Percentiles rank a stretch among this genome's conserved stretches.
Evolutionary conservation across 2,797 vertebrate species (phyloP).

Genomic region (Parauchenoglanis ngamensis): DNA sequence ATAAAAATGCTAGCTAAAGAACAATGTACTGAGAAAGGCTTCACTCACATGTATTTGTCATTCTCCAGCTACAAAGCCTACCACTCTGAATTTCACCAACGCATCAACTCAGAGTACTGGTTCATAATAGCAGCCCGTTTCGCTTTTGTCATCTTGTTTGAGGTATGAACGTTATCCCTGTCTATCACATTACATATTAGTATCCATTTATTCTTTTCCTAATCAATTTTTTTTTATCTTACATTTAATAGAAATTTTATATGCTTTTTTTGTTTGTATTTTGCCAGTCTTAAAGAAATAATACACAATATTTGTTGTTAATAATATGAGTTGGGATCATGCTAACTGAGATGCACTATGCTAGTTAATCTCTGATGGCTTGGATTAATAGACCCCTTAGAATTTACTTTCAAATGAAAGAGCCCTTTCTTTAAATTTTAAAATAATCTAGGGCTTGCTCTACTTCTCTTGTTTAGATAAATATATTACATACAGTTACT

Average conservation of each 20-base stretch:
- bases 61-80: slow-evolving; percentile 87
- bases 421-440: not conserved
- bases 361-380: not conserved
- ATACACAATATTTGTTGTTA: not conserved
- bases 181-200: not conserved
- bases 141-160: slow-evolving; percentile 90
- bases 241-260: not conserved
- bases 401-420: too few relatives aligned
- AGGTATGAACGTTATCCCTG: slow-evolving; percentile 73
- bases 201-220: not conserved
- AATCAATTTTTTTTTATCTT: not conserved
- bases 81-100: slow-evolving; percentile 73
- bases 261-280: not conserved
- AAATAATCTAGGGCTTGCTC: too few relatives aligned
- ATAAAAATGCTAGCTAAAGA: not conserved
- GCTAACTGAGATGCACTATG: not conserved
- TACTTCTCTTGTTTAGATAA: not conserved
- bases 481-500: not conserved
- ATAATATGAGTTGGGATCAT: not conserved
- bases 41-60: slow-evolving; percentile 14
- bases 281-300: not conserved
- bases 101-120: slow-evolving; percentile 84
- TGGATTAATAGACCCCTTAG: not conserved
- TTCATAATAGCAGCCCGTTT: slow-evolving; percentile 85
- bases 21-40: not conserved